Base-by-base conservation (phyloP, 2,888 invertebrate genomes). In the Phymatocera aterrima region DNA sequence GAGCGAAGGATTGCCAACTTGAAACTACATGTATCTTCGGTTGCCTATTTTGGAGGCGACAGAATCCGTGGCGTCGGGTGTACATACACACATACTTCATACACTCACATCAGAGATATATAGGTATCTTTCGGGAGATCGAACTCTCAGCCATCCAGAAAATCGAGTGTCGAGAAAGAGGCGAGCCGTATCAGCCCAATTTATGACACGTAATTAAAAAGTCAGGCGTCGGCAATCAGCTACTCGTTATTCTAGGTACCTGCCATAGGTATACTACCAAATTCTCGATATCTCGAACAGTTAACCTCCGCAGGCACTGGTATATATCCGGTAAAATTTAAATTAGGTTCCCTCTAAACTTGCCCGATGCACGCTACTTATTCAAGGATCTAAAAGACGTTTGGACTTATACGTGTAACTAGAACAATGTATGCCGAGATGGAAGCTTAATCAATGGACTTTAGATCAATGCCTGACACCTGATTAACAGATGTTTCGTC, bases 191-290 rank as follows among this genome's bases (percentile, higher is more conserved):
- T 87, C 87, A 84, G 81, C 83, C n/a, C 88, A 87, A 88, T 87
- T 88, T 88, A 88, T 88, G 88, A 88, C 87, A 87, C 83, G 86
- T 86, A 88, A 88, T 88, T 88, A 88, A 88, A 87, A 87, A 88
- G 87, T 87, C 87, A 85, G 84, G 81, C 84, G 84, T 81, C 82
- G 82, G 80, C 82, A 80, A 82, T 83, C 79, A 82, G 81, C 78
- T 80, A 81, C 78, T 80, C 83, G 82, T 83, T 82, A 82, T 84
- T 82, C 82, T 48, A 80, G 79, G 80, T 81, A 80, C 82, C 84
- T 84, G 83, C 83, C n/a, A n/a, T n/a, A n/a, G n/a, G n/a, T n/a
- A n/a, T 83, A 82, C 83, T 80, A 80, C 77, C 80, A 82, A 81
- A 85, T 86, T 83, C 82, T 83, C 84, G 84, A 87, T 87, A 86